A percentile compares a stretch with the other conserved stretches of the same genome.
These are phyloP conservation scores for Axea sp. DNA, from an alignment of 2,888 invertebrate genomes.

Conservation along the genomic window DNA sequence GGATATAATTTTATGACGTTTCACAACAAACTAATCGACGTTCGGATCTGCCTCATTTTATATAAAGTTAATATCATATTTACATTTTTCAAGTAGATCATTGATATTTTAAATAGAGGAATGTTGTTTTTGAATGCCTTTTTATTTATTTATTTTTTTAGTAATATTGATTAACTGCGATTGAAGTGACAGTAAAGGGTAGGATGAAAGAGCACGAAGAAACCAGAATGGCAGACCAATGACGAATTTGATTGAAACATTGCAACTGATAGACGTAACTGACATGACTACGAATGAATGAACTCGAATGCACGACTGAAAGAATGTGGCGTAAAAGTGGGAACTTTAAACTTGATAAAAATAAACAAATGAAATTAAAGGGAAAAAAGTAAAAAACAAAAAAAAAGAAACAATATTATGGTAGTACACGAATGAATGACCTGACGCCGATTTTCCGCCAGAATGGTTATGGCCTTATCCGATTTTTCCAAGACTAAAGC, in stretches of 20 bases:
- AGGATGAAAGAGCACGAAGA: conserved; percentile 59
- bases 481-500: conserved; percentile 79
- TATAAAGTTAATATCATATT: conserved; percentile 14
- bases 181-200: conserved; percentile 52
- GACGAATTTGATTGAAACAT: conserved; percentile 70
- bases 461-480: conserved; percentile 80
- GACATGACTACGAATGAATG: conserved; percentile 57
- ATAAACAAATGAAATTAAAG: conserved; percentile 29
- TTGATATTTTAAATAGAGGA: conserved; percentile 17
- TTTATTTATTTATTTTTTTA: conserved; percentile 16
- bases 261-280: conserved; percentile 66
- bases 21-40: conserved; percentile 25
- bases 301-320: conserved; percentile 24
- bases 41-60: conserved; percentile 26
- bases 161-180: conserved; percentile 32
- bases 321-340: conserved; percentile 3
- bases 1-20: too few relatives aligned
- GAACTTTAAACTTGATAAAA: conserved; percentile 40
- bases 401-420: conserved; percentile 62
- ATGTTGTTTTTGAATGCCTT: conserved; percentile 29
- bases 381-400: conserved; percentile 20
- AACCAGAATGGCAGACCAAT: conserved; percentile 65
- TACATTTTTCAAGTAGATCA: conserved; percentile 23
- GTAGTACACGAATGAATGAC: conserved; percentile 67
- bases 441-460: conserved; percentile 77